Percentiles rank a stretch among this genome's conserved stretches.
These are phyloP conservation scores for Yponomeuta sedellus DNA, from an alignment of 2,888 invertebrate genomes.

Conservation along the genomic window DNA sequence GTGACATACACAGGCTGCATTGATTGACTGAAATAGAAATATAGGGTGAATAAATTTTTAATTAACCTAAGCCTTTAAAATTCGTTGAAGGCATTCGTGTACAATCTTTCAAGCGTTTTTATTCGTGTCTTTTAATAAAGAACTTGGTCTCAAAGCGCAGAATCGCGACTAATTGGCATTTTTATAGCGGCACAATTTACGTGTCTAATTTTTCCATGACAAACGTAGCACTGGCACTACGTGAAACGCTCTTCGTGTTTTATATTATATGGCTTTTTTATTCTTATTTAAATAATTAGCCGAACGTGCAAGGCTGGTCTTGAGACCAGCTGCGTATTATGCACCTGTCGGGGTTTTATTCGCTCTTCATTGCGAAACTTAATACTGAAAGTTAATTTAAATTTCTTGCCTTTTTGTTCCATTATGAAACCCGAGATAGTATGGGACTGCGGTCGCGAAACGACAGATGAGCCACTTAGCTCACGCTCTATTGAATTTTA, in stretches of 20 bases:
- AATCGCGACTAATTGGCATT: too few species aligned
- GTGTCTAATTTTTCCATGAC: too few species aligned
- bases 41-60: too few species aligned
- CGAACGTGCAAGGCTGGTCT: conserved; percentile 47
- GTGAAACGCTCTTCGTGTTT: conserved; percentile 4
- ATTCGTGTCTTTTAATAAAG: too few species aligned
- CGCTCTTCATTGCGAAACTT: conserved; percentile 53
- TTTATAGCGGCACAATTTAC: too few species aligned
- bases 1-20: too few species aligned
- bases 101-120: too few species aligned
- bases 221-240: background rate
- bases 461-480: conserved; percentile 65
- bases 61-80: too few species aligned
- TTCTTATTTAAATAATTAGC: conserved; percentile 48
- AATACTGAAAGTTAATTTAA: conserved; percentile 56
- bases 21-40: too few species aligned
- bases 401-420: conserved; percentile 35
- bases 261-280: conserved; percentile 23
- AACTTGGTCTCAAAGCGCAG: too few species aligned
- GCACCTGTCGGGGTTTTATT: conserved; percentile 62
- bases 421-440: conserved; percentile 60
- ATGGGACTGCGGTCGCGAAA: conserved; percentile 36
- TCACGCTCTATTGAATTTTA: conserved; percentile 57
- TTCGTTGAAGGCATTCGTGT: too few species aligned
- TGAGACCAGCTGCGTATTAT: conserved; percentile 59